These are phyloP conservation scores for Aelia acuminata DNA, from an alignment of 2,888 invertebrate species.

Conservation along the genomic window DNA sequence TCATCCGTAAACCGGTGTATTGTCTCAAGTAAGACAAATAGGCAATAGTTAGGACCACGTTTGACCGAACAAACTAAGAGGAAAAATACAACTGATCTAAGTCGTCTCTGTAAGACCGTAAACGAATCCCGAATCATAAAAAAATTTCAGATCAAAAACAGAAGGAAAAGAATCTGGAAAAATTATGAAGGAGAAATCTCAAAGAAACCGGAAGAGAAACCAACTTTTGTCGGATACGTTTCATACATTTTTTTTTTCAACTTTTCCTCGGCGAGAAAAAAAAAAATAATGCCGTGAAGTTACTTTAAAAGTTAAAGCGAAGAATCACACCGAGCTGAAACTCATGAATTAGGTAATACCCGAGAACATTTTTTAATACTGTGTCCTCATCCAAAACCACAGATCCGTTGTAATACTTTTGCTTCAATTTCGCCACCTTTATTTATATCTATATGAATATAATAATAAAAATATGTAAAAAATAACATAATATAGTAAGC, in stretches of 20 bases:
- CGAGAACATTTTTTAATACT: background rate
- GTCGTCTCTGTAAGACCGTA: background rate
- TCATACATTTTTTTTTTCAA: background rate
- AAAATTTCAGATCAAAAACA: background rate
- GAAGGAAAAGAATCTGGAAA: background rate
- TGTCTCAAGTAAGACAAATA: constrained; percentile 1
- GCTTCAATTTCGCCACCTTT: no score
- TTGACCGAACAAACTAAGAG: background rate
- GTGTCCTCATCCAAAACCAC: no score
- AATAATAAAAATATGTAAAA: no score
- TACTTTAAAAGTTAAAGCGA: background rate
- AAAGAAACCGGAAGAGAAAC: constrained; percentile 6
- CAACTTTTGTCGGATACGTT: background rate
- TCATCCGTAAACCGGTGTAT: background rate
- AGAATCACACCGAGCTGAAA: background rate
- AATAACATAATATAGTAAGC: no score
- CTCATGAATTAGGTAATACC: background rate
- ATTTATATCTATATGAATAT: no score
- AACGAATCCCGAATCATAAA: background rate
- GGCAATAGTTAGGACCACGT: background rate
- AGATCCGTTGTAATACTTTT: no score
- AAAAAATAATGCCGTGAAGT: background rate
- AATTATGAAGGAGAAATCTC: background rate
- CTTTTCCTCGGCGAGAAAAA: background rate
- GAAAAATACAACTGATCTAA: background rate